phyloP scores from a whole-genome alignment of 2,888 invertebrate genomes.

The Blastobasis adustella region DNA sequence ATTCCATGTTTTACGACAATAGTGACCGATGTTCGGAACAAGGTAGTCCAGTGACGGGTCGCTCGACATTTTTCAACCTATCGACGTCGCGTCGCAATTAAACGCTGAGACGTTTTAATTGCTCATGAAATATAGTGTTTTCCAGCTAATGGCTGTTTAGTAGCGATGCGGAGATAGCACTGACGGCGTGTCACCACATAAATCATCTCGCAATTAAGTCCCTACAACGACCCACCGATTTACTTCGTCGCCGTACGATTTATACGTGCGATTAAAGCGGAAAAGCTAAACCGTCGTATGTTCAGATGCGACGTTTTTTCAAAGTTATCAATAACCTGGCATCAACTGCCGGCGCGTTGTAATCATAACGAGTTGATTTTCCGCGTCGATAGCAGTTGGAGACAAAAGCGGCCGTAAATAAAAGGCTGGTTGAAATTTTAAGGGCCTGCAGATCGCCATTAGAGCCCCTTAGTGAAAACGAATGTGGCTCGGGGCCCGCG shows the following conservation, averaged over 20 bases:
- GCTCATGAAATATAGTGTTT: constrained; percentile 25
- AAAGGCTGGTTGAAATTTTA: constrained; percentile 68
- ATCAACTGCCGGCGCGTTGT: constrained; percentile 6
- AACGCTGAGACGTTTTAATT: constrained; percentile 27
- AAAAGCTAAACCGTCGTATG: too few relatives aligned
- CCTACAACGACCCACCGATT: constrained; percentile 32
- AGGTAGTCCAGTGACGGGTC: too few relatives aligned
- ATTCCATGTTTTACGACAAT: too few relatives aligned
- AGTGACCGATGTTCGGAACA: too few relatives aligned
- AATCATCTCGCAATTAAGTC: constrained; percentile 41
- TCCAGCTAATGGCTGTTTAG: constrained; percentile 10
- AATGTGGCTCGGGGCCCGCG: constrained; percentile 37
- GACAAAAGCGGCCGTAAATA: constrained; percentile 63
- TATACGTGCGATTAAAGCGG: background rate
- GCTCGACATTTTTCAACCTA: too few relatives aligned
- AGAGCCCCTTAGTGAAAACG: constrained; percentile 65
- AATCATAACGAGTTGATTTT: constrained; percentile 54
- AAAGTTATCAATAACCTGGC: constrained; percentile 2
- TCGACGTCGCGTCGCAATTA: too few relatives aligned
- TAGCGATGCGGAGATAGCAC: constrained; percentile 28
- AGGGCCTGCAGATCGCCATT: constrained; percentile 59
- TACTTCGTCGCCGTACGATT: constrained; percentile 20
- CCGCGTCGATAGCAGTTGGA: constrained; percentile 45
- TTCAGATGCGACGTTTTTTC: background rate
- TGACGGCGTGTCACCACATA: constrained; percentile 31